Base-by-base conservation (phyloP, 2,888 invertebrate species). In the Eupithecia subumbrata region DNA sequence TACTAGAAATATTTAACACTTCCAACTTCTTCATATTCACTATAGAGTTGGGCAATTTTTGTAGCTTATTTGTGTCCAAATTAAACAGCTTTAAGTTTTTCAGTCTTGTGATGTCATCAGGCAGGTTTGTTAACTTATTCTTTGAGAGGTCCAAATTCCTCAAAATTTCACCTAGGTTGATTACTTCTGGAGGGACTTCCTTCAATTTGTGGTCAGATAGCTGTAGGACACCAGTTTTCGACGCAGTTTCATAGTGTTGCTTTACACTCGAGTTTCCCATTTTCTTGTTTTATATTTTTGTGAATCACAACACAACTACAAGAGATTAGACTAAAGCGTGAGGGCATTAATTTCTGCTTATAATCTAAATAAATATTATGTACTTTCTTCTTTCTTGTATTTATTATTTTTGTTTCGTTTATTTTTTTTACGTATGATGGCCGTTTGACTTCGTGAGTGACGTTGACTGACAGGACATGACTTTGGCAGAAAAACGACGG, bases 181-280 rank as follows among this genome's bases (percentile, higher is more conserved):
- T 90, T 66, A 97, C 91, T 83, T 96, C 96, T 63, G 92, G 90
- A 52, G 97, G 97, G 87, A 97, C 96, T 91, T 97, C 97, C 84
- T 97, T 97, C 73, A 99, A 93, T 85, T 97, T 97, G 76, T 96
- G 96, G 83, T 97, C 96, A 5, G 98, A 97, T 79, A 99, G 95
- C 90, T 98, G 98, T 78, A 99, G 95, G 52, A 98, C 97, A 22
- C 99, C 99, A 30, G 99, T 99, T 95, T 99, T 99, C 85, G 98
- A 97, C 18, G 99, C 99, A 73, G 98, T 99, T 88, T 99, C 98
- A 86, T 98, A 96, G 90, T 99, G 99, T 88, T 97, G 98, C 89
- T 98, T 98, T 73, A 98, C 91, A 78, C 97, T 97, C 76, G 98
- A 96, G 92, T 99, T 99, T 71, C 99, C 99, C 99, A 99, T 99